Evolutionary conservation across 2,113 vertebrate genomes (phyloP), one percentile per base, ranked within the genome.

Genomic region (Aegithalos caudatus): DNA sequence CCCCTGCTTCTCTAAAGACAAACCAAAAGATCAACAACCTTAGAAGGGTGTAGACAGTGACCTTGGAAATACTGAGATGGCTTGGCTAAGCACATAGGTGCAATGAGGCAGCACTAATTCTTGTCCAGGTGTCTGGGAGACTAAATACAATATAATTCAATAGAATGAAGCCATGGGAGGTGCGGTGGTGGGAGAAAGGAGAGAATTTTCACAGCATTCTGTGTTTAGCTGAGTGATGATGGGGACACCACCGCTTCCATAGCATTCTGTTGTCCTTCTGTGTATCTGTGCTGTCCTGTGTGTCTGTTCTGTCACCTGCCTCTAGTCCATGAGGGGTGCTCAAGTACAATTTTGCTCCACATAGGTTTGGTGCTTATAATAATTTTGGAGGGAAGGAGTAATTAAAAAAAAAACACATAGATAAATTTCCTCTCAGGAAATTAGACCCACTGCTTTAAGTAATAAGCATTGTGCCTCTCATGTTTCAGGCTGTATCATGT

Each of bases 11-110:
- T 86, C 35, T 57, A 71, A 90, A 78, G 35, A 31, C 29, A 81
- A 90, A 57, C 20, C 20, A 51, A 78, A 92, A 20, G 76, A 78
- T 65, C 64, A 86, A 73, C 50, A 86, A 4, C 37, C 28, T 62
- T 60, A 29, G 33, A 56, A 83, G 27, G 42, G 50, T 37, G 28
- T 48, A 93, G 60, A 25, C 22, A 23, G n/a, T 92, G 94, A 96
- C 94, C 96, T 95, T 97, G 95, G 87, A 84, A 84, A 82, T n/a
- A 58, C n/a, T 72, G 25, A 81, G 51, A 86, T 78, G 85, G 62
- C 91, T 94, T 95, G 65, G 79, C 82, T 94, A 92, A 96, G 91
- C 92, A 91, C 7, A 1, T 33, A 60, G 80, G 25, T 67, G 81
- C 82, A 66, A 58, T 61, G 69, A 94, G 73, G 87, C 92, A 90